These are phyloP conservation scores for Galerucella calmariensis DNA, from an alignment of 2,888 invertebrate genomes.

Conservation along the genomic window DNA sequence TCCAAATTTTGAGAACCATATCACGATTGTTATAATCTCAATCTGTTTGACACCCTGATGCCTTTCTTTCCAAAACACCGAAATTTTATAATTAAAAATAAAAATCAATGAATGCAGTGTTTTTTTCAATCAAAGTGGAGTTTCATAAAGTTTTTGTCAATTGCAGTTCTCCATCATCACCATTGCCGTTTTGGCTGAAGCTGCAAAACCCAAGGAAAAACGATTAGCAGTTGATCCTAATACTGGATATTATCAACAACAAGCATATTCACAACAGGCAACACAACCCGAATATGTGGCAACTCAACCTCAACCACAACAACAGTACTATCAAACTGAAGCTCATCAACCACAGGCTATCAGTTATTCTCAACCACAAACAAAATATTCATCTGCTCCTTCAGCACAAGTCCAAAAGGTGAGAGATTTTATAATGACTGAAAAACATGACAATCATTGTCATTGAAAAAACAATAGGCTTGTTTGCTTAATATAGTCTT, in stretches of 20 bases:
- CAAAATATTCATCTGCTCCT: slow-evolving; percentile 22
- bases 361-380: slow-evolving; percentile 42
- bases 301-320: slow-evolving; percentile 42
- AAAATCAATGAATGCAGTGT: too few relatives aligned
- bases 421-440: slow-evolving; percentile 8
- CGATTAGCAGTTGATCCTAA: slow-evolving; percentile 43
- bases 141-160: neutral
- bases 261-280: slow-evolving; percentile 17
- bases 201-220: slow-evolving; percentile 45
- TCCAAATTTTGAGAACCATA: too few relatives aligned
- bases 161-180: slow-evolving; percentile 47
- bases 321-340: slow-evolving; percentile 47
- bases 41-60: too few relatives aligned
- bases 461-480: too few relatives aligned
- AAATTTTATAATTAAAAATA: too few relatives aligned
- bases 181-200: slow-evolving; percentile 42
- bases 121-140: neutral
- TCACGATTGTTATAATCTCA: too few relatives aligned
- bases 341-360: slow-evolving; percentile 42
- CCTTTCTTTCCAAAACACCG: too few relatives aligned
- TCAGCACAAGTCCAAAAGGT: slow-evolving; percentile 36
- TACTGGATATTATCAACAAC: slow-evolving; percentile 31
- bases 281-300: slow-evolving; percentile 43
- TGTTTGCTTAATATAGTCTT: too few relatives aligned
- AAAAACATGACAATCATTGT: neutral